Conservation (phyloP, 2,113 vertebrate species). For the Cairina moschata region DNA sequence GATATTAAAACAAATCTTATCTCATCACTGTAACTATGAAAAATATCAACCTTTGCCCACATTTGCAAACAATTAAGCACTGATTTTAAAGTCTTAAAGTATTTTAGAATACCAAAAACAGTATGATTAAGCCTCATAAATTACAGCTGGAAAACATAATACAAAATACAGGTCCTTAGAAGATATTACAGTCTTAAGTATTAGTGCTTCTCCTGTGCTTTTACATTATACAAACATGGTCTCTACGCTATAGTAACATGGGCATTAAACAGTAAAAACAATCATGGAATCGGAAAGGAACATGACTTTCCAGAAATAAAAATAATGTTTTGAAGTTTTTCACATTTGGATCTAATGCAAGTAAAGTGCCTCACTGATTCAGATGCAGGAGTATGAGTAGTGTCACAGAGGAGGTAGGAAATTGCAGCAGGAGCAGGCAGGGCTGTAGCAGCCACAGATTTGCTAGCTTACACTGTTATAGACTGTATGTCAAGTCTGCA, state of each 20-base stretch:
- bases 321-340: not conserved
- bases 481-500: not conserved
- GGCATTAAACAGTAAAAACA: not conserved
- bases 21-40: not conserved
- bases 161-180: not conserved
- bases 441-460: not conserved
- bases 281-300: not conserved
- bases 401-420: not conserved
- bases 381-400: not conserved
- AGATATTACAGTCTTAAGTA: not conserved
- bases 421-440: not conserved
- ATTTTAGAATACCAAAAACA: not conserved
- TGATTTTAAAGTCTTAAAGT: not conserved
- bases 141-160: not conserved
- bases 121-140: not conserved
- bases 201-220: not conserved
- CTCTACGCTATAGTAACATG: no score
- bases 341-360: not conserved
- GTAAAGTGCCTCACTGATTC: not conserved
- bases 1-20: not conserved
- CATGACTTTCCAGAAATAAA: conserved; percentile 12
- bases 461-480: not conserved
- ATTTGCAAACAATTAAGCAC: not conserved
- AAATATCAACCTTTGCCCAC: not conserved
- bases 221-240: not conserved